phyloP scores from a whole-genome alignment of 2,797 vertebrate species.

The Pseudotriccus pelzelni region DNA sequence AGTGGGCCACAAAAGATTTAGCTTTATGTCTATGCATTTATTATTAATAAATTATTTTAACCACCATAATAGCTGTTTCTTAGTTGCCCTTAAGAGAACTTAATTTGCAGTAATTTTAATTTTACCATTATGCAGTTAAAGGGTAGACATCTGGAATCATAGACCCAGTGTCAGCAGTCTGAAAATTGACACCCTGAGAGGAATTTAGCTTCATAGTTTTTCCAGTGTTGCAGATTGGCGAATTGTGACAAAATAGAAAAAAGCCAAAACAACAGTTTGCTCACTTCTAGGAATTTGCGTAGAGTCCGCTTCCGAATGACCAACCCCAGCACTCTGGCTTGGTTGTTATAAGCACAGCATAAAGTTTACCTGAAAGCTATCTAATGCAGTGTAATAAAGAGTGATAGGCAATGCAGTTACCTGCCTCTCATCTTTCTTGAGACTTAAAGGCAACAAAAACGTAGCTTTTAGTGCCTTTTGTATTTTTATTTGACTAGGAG shows the following conservation, averaged over 20 bases:
- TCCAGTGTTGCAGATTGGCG: background rate
- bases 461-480: fast-evolving
- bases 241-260: background rate
- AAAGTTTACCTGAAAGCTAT: background rate
- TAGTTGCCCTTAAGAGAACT: background rate
- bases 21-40: background rate
- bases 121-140: background rate
- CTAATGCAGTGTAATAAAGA: background rate
- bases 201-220: background rate
- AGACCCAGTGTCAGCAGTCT: background rate
- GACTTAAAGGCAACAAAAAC: background rate
- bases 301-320: background rate
- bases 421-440: background rate
- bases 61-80: background rate
- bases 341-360: background rate
- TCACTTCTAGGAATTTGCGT: background rate
- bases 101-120: background rate
- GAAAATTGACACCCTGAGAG: background rate
- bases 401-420: background rate
- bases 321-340: background rate
- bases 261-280: background rate
- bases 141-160: background rate
- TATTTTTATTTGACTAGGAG: background rate
- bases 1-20: background rate
- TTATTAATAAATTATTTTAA: background rate